These are phyloP conservation scores for Aspidoscelis tigris DNA, from an alignment of 2,113 vertebrate genomes.

Conservation along the genomic window DNA sequence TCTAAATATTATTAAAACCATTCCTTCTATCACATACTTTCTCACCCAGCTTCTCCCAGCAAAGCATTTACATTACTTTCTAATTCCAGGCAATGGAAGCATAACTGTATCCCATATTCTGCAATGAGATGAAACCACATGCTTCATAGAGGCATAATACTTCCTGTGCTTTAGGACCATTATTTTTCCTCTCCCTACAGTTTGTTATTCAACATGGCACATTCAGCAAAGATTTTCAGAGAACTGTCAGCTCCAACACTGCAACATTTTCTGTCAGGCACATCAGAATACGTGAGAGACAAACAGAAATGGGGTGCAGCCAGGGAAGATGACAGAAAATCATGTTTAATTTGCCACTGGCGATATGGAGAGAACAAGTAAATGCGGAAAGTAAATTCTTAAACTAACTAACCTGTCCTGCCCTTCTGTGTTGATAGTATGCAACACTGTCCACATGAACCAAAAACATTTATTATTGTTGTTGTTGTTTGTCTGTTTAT, in stretches of 20 bases:
- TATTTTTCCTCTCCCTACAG: background rate
- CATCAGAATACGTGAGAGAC: background rate
- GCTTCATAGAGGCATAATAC: background rate
- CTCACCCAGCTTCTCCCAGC: background rate
- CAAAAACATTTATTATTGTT: no score
- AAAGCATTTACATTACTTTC: background rate
- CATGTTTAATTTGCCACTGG: background rate
- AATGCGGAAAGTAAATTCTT: no score
- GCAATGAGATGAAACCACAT: background rate
- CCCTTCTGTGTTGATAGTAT: no score
- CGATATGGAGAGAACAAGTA: background rate
- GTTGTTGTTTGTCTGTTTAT: no score
- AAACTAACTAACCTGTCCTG: no score
- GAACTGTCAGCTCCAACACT: background rate
- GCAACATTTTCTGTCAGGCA: background rate
- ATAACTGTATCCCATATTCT: background rate
- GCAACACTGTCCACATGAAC: no score
- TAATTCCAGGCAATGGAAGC: background rate
- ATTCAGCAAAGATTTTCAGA: background rate
- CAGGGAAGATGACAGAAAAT: background rate
- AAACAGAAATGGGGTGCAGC: background rate
- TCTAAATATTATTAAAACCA: no score
- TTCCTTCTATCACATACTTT: no score
- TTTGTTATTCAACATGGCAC: background rate
- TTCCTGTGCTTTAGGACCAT: background rate